phyloP scores from a whole-genome alignment of 2,888 invertebrate species.

The Ennomos fuscantarius region DNA sequence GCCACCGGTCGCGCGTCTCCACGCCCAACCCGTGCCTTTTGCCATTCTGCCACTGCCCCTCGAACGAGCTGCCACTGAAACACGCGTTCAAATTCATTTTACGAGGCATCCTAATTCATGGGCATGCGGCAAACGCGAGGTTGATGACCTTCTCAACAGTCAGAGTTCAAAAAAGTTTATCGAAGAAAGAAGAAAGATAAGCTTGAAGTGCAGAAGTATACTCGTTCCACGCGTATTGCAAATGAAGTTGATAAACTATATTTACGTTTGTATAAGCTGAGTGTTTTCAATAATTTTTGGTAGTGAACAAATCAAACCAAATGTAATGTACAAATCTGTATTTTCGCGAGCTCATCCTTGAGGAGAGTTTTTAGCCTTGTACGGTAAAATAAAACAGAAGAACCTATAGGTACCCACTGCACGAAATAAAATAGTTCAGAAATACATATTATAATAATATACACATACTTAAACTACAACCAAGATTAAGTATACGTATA shows the following conservation, averaged over 20 bases:
- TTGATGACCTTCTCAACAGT: slow-evolving; percentile 12
- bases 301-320: neutral
- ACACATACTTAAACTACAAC: too few relatives aligned
- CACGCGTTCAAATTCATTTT: slow-evolving; percentile 17
- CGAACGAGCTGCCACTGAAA: slow-evolving; percentile 96
- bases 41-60: slow-evolving; percentile 99
- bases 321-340: neutral
- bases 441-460: too few relatives aligned
- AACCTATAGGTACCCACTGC: too few relatives aligned
- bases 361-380: slow-evolving; percentile 7
- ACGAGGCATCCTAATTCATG: slow-evolving; percentile 4
- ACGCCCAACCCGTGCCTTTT: slow-evolving; percentile 99
- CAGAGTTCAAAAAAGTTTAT: too few relatives aligned
- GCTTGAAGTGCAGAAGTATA: too few relatives aligned
- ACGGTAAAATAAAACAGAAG: slow-evolving; percentile 4
- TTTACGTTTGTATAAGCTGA: neutral
- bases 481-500: too few relatives aligned
- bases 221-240: too few relatives aligned
- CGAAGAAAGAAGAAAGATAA: neutral
- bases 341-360: slow-evolving; percentile 2
- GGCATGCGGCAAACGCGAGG: neutral
- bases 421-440: too few relatives aligned
- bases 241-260: neutral
- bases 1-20: slow-evolving; percentile 98
- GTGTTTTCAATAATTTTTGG: neutral